Base-by-base conservation (phyloP, 1,140 invertebrate species). In the Drosophila elegans region DNA sequence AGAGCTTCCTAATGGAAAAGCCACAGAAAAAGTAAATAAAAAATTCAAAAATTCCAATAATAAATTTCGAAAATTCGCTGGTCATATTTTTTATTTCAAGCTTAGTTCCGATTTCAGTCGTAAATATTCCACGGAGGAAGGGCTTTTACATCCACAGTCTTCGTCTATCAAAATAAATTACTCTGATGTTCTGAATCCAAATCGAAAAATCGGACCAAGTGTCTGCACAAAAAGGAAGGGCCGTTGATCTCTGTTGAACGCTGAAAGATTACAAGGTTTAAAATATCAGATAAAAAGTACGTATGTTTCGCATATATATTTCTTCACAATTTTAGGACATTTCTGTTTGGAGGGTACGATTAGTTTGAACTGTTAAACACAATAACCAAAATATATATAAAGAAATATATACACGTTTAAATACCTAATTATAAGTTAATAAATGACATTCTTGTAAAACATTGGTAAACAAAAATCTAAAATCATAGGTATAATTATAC, bases 51-150 rank as follows among this genome's bases (percentile, higher is more conserved):
- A 68, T 64, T 88, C 57, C 49, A 82, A 66, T 36, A 75, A 88
- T 88, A 86, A 86, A 88, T 88, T 57, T 73, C 79, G 69, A 86
- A 86, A 86, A 82, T 72, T 74, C 82, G 74, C 57, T 75, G 66
- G 53, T 67, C 59, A 88, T 75, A 88, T 79, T 86, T 75, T 85
- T 86, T 86, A 86, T 86, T 86, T 82, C 68, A 85, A 86, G 83
- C 60, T 61, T 42, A 78, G 85, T 76, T 73, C 74, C 79, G 80
- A 75, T 86, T 86, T 86, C 82, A 86, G 82, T 86, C 56, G 55
- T 62, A 52, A 41, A 51, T 41, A 39, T 34, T 49, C 60, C 49
- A 49, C 46, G 78, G 66, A 85, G 69, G 74, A 81, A 82, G 53
- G 63, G 56, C 60, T 34, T 29, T 69, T 60, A 66, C 64, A 62